These are phyloP conservation scores for Morone saxatilis DNA, from an alignment of 2,113 vertebrate genomes.

Conservation along the genomic window DNA sequence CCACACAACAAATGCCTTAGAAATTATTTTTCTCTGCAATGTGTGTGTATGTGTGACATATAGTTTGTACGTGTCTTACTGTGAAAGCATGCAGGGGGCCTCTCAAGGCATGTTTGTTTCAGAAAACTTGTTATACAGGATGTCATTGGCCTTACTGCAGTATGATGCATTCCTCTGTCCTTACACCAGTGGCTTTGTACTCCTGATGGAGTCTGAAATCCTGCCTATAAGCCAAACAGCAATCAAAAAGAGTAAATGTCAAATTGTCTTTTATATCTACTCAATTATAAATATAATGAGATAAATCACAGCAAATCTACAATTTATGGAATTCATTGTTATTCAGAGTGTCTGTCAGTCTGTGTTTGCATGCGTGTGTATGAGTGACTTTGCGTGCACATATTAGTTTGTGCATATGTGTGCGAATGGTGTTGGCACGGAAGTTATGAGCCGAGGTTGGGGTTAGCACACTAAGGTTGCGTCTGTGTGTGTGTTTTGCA, in stretches of 20 bases:
- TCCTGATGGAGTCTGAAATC: conserved; percentile 25
- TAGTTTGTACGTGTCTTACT: neutral
- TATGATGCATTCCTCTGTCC: conserved; percentile 50
- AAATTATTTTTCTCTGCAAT: conserved; percentile 18
- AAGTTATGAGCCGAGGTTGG: conserved; percentile 52
- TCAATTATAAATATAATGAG: conserved; percentile 6
- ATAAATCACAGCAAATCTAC: conserved; percentile 12
- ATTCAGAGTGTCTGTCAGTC: neutral
- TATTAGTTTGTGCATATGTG: conserved; percentile 31
- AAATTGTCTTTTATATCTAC: conserved; percentile 3
- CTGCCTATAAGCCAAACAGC: conserved; percentile 10
- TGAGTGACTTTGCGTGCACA: neutral
- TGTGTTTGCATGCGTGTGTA: conserved; percentile 33
- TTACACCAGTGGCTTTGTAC: conserved; percentile 24
- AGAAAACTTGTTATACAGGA: conserved; percentile 63
- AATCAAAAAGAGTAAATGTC: conserved; percentile 22
- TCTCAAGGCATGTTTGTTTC: conserved; percentile 41
- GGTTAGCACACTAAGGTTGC: conserved; percentile 52
- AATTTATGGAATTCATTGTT: neutral
- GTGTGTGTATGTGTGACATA: conserved; percentile 18
- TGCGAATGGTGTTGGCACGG: conserved; percentile 29
- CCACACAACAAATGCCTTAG: conserved; percentile 26
- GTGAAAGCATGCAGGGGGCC: conserved; percentile 24
- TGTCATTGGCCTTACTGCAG: conserved; percentile 31
- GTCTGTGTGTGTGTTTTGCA: conserved; percentile 60